A percentile compares a stretch with the other conserved stretches of the same genome.
These are phyloP conservation scores for Orgyia antiqua DNA, from an alignment of 2,888 invertebrate genomes.

Conservation along the genomic window DNA sequence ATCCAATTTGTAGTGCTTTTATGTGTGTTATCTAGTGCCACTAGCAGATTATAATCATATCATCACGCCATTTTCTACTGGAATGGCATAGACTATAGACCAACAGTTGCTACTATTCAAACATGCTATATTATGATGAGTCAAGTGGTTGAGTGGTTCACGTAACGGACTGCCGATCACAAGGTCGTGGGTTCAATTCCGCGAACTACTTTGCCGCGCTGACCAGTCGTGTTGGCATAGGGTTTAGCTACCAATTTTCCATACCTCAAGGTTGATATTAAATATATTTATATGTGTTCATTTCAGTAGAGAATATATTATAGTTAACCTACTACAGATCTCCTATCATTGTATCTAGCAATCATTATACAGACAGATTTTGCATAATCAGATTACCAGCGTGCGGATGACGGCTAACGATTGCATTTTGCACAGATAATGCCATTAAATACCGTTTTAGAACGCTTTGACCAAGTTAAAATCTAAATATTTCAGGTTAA, in stretches of 20 bases:
- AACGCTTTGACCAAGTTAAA: slow-evolving; percentile 41
- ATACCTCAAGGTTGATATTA: neutral
- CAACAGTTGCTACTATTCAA: neutral
- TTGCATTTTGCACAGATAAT: slow-evolving; percentile 67
- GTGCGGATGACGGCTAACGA: slow-evolving; percentile 50
- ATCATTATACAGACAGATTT: slow-evolving; percentile 25
- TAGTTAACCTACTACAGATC: slow-evolving; percentile 7
- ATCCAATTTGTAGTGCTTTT: slow-evolving; percentile 19
- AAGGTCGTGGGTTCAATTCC: too few species aligned
- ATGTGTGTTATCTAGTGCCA: slow-evolving; percentile 5
- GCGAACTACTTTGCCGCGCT: too few species aligned
- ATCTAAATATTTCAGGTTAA: too few species aligned
- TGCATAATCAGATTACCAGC: slow-evolving; percentile 58
- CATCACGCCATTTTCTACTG: neutral
- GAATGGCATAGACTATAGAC: neutral
- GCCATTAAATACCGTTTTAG: slow-evolving; percentile 63
- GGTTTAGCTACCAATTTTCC: neutral
- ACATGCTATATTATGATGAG: neutral
- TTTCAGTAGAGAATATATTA: neutral
- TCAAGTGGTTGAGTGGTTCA: too few species aligned
- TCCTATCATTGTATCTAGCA: neutral
- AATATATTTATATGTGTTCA: neutral
- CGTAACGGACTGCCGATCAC: too few species aligned
- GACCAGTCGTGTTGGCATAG: too few species aligned
- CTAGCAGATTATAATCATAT: too few species aligned